Conservation (phyloP, 2,888 invertebrate species). For the Euplexia lucipara region DNA sequence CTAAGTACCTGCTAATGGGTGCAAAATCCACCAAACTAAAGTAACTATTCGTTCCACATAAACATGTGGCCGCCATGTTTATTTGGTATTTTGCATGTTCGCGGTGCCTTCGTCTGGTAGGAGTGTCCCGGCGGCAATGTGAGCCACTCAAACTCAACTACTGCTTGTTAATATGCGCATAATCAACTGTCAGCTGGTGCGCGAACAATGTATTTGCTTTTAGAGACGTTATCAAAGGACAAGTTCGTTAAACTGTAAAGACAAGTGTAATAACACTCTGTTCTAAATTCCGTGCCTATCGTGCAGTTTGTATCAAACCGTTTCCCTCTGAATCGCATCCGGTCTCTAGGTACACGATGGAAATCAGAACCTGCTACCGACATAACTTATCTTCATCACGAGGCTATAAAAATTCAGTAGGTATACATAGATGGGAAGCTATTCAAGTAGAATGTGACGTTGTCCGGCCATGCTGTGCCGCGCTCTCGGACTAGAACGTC, state of each 20-base stretch:
- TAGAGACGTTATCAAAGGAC: conserved; percentile 15
- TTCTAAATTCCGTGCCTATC: conserved; percentile 1
- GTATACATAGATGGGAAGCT: conserved; percentile 21
- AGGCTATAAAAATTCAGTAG: conserved; percentile 11
- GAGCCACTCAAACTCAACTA: conserved; percentile 17
- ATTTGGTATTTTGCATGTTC: background rate
- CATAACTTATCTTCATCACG: conserved; percentile 15
- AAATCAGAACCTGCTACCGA: conserved; percentile 16
- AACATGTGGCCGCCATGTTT: conserved; percentile 11
- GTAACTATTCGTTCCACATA: background rate
- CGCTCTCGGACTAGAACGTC: conserved; percentile 8
- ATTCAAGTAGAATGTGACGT: conserved; percentile 9
- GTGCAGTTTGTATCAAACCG: conserved; percentile 3
- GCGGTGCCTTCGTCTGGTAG: conserved; percentile 2
- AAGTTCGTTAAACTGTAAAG: conserved; percentile 9
- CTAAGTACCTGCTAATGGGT: too few relatives aligned
- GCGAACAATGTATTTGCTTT: conserved; percentile 21
- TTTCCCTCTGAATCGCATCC: conserved; percentile 14
- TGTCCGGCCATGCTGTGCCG: conserved; percentile 8
- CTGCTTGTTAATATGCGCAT: conserved; percentile 49
- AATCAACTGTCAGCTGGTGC: conserved; percentile 11
- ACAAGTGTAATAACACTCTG: conserved; percentile 4
- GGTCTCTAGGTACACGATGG: background rate
- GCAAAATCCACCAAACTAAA: background rate
- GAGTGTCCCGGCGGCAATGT: conserved; percentile 17